Evolutionary conservation across 2,113 vertebrate species (phyloP), one percentile per base, ranked within the genome.

Genomic region (Lutjanus erythropterus): DNA sequence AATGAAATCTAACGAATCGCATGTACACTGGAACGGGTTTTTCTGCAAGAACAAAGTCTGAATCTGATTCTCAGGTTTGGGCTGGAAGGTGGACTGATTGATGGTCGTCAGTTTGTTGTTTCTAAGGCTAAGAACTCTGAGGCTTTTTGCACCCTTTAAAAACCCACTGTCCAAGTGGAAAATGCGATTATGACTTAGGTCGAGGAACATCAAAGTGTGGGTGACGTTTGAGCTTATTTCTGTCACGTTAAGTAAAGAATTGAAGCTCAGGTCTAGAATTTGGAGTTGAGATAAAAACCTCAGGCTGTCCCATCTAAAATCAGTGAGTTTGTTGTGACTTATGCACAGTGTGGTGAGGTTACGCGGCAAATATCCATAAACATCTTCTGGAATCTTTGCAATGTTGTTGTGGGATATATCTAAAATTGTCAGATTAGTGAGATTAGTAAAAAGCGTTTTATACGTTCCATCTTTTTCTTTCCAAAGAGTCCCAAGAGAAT

Each of bases 21-120:
- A 96, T 0, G 91, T 96, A 68, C 94, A 96, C 8, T 94, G 88
- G 33, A 96, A 96, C 2, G 93, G 94, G 84, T 97, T 98, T 10
- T 25, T 5, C 5, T 88, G 52, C 46, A 97, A 88, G 23, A 58
- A 75, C 76, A 95, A 70, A 15, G 75, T 58, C 9, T 89, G 9
- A 44, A 95, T 75, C 1, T 75, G 79, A 71, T 72, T 92, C 3
- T 85, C 44, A 0, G 79, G 62, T 33, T 2, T 15, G 0, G n/a
- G 0, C 2, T 80, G 5, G 55, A 96, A 94, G 0, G 86, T 86
- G 25, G 93, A 85, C 58, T 76, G 27, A 64, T 96, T 96, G 70
- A 96, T 91, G 27, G 60, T 84, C 6, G 77, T 86, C 4, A 97
- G 71, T 37, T 69, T 44, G 70, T 96, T 97, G 82, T 70, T 16